phyloP scores from a whole-genome alignment of 2,888 invertebrate species.

The Diarsia brunnea region DNA sequence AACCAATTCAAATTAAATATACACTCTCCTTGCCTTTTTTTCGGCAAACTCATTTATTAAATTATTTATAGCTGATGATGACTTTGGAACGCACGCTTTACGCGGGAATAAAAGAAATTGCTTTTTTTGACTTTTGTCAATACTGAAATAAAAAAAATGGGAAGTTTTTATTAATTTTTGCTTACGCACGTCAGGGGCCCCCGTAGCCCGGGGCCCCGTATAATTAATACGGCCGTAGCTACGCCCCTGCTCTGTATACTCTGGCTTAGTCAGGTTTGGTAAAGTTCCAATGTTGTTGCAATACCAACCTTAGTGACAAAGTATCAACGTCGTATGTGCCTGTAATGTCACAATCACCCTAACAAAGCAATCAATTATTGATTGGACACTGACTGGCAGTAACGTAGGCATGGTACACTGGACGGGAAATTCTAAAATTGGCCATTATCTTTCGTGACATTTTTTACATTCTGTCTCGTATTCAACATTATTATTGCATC shows the following conservation, averaged over 20 bases:
- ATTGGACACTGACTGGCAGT: not conserved
- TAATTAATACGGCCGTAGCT: too few species aligned
- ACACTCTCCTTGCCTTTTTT: too few species aligned
- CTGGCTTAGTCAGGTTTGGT: not conserved
- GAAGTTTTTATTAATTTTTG: too few species aligned
- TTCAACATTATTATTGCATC: not conserved
- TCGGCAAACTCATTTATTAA: too few species aligned
- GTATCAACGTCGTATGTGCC: not conserved
- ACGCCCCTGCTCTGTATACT: not conserved
- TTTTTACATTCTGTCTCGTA: not conserved
- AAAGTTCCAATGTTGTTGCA: not conserved
- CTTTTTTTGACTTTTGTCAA: too few species aligned
- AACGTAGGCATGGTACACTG: not conserved
- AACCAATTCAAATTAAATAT: too few species aligned
- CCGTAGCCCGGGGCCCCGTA: too few species aligned
- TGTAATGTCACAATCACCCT: not conserved
- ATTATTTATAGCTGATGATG: too few species aligned
- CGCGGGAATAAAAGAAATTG: too few species aligned
- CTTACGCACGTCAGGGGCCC: too few species aligned
- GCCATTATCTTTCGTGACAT: constrained; percentile 8
- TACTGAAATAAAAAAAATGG: too few species aligned
- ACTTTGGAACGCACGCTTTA: too few species aligned
- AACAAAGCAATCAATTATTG: constrained; percentile 4
- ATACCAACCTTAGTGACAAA: not conserved
- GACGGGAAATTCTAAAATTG: not conserved